phyloP scores from a whole-genome alignment of 2,797 vertebrate species.

The Sebastes kiyomatsui region DNA sequence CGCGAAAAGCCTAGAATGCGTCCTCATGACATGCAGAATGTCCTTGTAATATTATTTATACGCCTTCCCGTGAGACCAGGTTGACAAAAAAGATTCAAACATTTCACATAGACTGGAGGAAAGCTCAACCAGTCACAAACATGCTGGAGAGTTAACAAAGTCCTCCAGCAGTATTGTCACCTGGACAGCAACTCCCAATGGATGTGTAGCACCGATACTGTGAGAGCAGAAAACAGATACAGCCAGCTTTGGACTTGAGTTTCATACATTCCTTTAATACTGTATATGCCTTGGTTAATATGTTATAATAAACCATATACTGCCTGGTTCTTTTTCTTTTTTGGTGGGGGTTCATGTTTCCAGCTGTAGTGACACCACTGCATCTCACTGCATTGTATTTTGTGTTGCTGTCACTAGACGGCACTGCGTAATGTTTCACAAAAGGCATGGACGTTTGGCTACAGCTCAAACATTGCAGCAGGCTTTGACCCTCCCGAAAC shows the following conservation, averaged over 20 bases:
- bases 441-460: constrained; percentile 34
- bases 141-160: neutral
- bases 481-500: constrained; percentile 57
- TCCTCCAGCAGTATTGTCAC: neutral
- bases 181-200: neutral
- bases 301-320: constrained; percentile 18
- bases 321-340: neutral
- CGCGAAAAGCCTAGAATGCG: no score
- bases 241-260: neutral
- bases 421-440: constrained; percentile 24
- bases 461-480: constrained; percentile 38
- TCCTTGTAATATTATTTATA: no score
- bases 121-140: neutral
- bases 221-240: neutral
- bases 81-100: neutral
- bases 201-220: neutral
- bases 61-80: no score
- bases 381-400: constrained; percentile 11
- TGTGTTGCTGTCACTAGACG: constrained; percentile 30
- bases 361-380: neutral
- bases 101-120: neutral
- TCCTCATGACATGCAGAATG: no score
- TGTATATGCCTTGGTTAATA: neutral
- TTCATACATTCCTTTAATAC: neutral
- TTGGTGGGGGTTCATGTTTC: neutral